Base-by-base conservation (phyloP, 1,140 invertebrate genomes). In the Andrena cerasifolii region DNA sequence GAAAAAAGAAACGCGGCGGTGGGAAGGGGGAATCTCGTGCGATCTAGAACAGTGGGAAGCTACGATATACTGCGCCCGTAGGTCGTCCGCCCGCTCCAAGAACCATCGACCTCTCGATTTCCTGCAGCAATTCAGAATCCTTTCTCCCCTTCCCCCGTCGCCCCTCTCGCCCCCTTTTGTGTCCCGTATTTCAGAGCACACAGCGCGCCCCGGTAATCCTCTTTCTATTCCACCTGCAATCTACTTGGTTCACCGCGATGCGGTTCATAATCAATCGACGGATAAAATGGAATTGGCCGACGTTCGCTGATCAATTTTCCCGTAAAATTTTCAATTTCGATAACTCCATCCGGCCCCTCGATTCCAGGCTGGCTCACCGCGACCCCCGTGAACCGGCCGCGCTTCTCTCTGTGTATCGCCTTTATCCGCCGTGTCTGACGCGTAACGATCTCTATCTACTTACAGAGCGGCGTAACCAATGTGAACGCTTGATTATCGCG, bases 21-120 rank as follows among this genome's bases (percentile, higher is more conserved):
- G 24, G 58, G 24, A 71, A 58, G 40, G 10, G 53, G 24, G 40
- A 61, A 53, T 53, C 28, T 21, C 14, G 8, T 12, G 10, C 33
- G 56, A 77, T 77, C 24, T 70, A 53, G 67, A 61, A 62, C 66
- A 70, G 7, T 31, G 58, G 43, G n/a, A 26, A 54, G 7, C 5
- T n/a, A 26, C 24, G 45, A 33, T 61, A 28, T 40, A 43, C n/a
- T 1, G 12, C 2, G 43, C 10, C 3, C 0, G n/a, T 40, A 10
- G 73, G 21, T 51, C 66, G 18, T 8, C 33, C 43, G 10, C 16
- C 31, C 21, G 24, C 49, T 21, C 43, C 21, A 5, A 8, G 21
- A n/a, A 62, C 67, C 54, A n/a, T 62, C 75, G 75, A 77, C 67
- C 75, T 70, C 49, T 77, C 75, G 56, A 77, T 70, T 77, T 77